phyloP scores from a whole-genome alignment of 35 echinoderm and acorn worm genomes.

The Patiria miniata region DNA sequence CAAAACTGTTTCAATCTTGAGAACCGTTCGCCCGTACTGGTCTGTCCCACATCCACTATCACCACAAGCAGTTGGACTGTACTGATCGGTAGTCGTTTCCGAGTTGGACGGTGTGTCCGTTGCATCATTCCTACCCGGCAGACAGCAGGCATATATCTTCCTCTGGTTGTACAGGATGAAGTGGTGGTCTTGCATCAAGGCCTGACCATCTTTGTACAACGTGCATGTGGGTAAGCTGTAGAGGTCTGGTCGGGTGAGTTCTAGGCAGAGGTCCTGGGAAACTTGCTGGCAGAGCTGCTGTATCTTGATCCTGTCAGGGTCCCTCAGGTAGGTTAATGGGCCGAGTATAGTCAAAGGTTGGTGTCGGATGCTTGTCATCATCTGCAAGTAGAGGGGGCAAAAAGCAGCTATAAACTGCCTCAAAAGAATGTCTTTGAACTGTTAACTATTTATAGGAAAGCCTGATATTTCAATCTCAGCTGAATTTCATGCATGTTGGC shows the following conservation, averaged over 20 bases:
- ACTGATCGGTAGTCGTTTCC: too few relatives aligned
- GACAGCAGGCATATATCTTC: neutral
- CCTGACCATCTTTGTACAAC: neutral
- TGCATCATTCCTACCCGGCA: neutral
- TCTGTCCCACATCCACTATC: too few relatives aligned
- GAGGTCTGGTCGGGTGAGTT: neutral
- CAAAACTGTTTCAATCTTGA: too few relatives aligned
- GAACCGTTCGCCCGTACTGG: too few relatives aligned
- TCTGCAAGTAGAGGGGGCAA: neutral
- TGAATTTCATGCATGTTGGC: too few relatives aligned
- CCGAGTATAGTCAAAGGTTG: neutral
- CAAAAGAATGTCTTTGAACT: too few relatives aligned
- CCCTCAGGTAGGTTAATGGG: neutral
- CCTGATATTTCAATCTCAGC: too few relatives aligned
- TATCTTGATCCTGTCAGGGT: neutral
- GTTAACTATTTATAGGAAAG: too few relatives aligned
- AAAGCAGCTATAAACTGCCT: too few relatives aligned
- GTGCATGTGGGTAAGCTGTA: conserved; percentile 13
- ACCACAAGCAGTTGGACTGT: too few relatives aligned
- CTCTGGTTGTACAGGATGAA: conserved; percentile 1
- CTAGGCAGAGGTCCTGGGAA: neutral
- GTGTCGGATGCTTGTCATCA: neutral
- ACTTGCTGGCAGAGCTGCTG: neutral
- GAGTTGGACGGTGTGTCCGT: too few relatives aligned
- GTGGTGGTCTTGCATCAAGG: neutral